Base-by-base conservation (phyloP, 2,888 invertebrate genomes). In the Pollenia labialis region DNA sequence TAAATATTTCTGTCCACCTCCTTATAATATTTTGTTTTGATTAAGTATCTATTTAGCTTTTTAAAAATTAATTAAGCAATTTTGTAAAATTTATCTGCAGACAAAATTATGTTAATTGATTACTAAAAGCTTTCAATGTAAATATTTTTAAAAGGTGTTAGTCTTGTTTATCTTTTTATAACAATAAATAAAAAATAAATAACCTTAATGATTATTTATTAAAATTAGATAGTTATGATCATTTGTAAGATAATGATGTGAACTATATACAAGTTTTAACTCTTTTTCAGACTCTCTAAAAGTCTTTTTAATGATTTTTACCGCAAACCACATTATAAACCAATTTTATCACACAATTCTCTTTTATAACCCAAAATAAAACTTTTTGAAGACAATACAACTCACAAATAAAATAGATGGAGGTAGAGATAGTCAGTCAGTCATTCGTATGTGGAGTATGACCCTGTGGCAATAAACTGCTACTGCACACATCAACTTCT, bases 381-480 rank as follows among this genome's bases (percentile, higher is more conserved):
- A 44, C 42, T 76, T 56, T 23, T 12, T 12, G 23, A 44, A n/a
- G 54, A 64, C 62, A 64, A 32, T 40, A 32, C 46, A 46, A 48
- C 32, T 46, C 58, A 52, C 62, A 72, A 58, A 58, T 58, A 56
- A 72, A 58, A 44, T 58, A 56, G 44, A 46, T 16, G 32, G 40
- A 46, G 12, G 32, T 16, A 44, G 7, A n/a, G 11, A 9, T 16
- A 62, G 14, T 44, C 9, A 74, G 14, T 58, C 40, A 62, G 44
- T 54, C 50, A 32, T 32, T 14, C 40, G 42, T 69, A 82, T 69
- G 71, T 71, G 62, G 71, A 79, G 72, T 84, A 87, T 87, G 87
- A 87, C 87, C 87, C 87, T 87, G 83, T 77, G 83, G 84, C 86
- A 75, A 72, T 60, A 71, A 83, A 81, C 86, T 58, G 86, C 83